These are phyloP conservation scores for Cryptocheilus praepositus DNA, from an alignment of 2,888 invertebrate genomes.

Conservation along the genomic window DNA sequence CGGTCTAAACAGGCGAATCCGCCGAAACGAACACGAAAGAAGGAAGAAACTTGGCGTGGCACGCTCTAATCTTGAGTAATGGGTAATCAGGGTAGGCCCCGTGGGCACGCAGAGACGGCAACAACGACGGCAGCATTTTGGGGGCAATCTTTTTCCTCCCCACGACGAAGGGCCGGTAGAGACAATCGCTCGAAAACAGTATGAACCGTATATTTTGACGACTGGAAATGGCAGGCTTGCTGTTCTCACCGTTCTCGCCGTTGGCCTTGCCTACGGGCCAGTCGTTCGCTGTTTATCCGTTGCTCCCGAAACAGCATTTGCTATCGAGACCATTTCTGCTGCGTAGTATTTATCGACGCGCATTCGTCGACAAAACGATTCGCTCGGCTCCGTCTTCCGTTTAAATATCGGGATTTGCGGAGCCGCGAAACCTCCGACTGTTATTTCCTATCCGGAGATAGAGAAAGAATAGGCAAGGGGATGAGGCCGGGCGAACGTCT, in stretches of 20 bases:
- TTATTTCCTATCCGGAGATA: constrained; percentile 47
- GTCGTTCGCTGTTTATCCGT: neutral
- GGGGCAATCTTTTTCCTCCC: too few relatives aligned
- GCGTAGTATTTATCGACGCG: constrained; percentile 31
- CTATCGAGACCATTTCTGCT: neutral
- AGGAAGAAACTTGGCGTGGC: constrained; percentile 41
- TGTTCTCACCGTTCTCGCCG: neutral
- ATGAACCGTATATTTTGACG: constrained; percentile 73
- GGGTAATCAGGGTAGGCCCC: constrained; percentile 61
- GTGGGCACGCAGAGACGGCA: constrained; percentile 41
- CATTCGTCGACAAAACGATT: constrained; percentile 31
- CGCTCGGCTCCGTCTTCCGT: constrained; percentile 44
- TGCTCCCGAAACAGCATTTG: neutral
- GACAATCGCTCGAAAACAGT: constrained; percentile 50
- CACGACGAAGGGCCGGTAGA: constrained; percentile 25
- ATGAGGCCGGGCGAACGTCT: neutral
- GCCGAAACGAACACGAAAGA: constrained; percentile 24
- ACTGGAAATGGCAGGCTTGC: constrained; percentile 68
- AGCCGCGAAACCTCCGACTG: constrained; percentile 40
- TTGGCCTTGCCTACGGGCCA: neutral
- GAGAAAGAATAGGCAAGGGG: neutral
- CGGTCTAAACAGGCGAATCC: constrained; percentile 18
- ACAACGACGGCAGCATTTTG: constrained; percentile 12
- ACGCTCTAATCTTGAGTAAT: constrained; percentile 65
- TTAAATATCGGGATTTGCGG: constrained; percentile 60